phyloP scores from a whole-genome alignment of 1,140 invertebrate genomes.

The Apocrypta bakeri region DNA sequence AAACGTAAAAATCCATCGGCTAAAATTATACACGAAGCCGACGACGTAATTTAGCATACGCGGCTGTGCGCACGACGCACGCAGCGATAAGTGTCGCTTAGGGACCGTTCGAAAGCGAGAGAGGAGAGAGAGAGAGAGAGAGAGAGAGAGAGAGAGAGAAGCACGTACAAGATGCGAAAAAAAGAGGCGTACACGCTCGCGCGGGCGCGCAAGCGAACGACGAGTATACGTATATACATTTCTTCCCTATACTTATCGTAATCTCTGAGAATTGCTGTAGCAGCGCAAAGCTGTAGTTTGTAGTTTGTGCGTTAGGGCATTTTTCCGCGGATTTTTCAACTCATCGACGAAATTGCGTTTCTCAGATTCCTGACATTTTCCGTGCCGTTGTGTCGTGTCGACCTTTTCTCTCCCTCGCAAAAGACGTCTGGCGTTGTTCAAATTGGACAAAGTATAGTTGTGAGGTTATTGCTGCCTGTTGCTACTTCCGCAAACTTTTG shows the following conservation, averaged over 20 bases:
- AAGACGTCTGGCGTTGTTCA: not conserved
- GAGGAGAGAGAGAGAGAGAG: not conserved
- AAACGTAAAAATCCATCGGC: not conserved
- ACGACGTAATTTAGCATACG: conserved; percentile 30
- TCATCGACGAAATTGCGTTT: conserved; percentile 32
- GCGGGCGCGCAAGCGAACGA: not conserved
- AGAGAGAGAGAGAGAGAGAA: conserved; percentile 3
- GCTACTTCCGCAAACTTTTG: conserved; percentile 10
- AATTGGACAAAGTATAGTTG: too few species aligned
- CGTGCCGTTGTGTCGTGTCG: not conserved
- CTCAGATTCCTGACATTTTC: conserved; percentile 5
- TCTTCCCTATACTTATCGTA: conserved; percentile 51
- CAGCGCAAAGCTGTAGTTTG: not conserved
- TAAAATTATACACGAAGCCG: conserved; percentile 15
- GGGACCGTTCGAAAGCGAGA: conserved; percentile 6
- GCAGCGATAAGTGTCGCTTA: conserved; percentile 41
- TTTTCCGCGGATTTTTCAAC: conserved; percentile 10
- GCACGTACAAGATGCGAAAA: conserved; percentile 27
- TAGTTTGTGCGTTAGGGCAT: conserved; percentile 22
- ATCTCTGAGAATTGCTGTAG: not conserved
- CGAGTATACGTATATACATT: not conserved
- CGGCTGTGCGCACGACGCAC: not conserved
- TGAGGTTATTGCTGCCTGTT: too few species aligned
- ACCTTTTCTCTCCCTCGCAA: too few species aligned
- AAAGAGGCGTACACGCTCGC: conserved; percentile 14